These are phyloP conservation scores for Nilaparvata lugens DNA, from an alignment of 1,140 invertebrate genomes.

Conservation along the genomic window DNA sequence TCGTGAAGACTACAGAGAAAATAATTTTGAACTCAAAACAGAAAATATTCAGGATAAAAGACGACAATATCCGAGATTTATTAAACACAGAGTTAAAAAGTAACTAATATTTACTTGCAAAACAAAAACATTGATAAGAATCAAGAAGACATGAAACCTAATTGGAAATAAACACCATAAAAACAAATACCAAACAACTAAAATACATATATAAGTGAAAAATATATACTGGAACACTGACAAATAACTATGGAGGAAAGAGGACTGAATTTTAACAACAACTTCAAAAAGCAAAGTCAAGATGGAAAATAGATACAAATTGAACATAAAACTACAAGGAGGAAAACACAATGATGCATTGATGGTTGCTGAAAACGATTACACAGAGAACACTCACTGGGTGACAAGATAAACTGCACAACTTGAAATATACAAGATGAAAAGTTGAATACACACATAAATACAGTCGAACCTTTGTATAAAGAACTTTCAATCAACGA, in stretches of 20 bases:
- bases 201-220: neutral
- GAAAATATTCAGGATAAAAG: no score
- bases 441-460: no score
- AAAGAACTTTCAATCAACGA: no score
- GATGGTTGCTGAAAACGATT: neutral
- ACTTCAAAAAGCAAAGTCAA: no score
- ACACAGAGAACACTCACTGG: neutral
- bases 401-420: neutral
- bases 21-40: no score
- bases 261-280: neutral
- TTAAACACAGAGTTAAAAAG: no score
- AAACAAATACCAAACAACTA: neutral
- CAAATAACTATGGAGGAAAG: neutral
- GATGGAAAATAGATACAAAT: neutral
- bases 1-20: no score
- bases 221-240: neutral
- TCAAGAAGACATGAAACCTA: neutral
- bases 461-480: no score
- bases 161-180: neutral
- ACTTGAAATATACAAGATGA: no score
- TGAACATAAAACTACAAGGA: constrained; percentile 1
- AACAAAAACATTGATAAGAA: no score
- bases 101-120: no score
- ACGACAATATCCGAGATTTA: no score
- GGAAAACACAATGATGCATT: constrained; percentile 1